Conservation (phyloP, 1,140 invertebrate genomes). For the Melitaea cinxia region DNA sequence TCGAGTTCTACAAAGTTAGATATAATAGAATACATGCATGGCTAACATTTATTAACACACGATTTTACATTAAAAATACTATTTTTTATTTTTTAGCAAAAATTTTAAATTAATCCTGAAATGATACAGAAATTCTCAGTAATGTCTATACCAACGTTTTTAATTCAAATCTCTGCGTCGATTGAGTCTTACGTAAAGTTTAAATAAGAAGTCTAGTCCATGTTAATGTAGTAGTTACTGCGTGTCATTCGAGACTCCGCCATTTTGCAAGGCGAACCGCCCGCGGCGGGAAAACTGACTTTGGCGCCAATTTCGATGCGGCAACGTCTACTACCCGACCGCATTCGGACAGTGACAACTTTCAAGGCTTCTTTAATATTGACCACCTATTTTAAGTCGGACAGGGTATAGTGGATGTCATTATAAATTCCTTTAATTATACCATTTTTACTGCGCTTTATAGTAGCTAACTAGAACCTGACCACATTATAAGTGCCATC, state of each 20-base stretch:
- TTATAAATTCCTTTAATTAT: constrained; percentile 74
- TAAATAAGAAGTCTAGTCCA: constrained; percentile 57
- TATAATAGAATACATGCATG: too few species aligned
- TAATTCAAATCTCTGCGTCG: neutral
- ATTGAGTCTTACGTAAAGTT: constrained; percentile 22
- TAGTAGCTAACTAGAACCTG: constrained; percentile 43
- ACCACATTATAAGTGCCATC: constrained; percentile 57
- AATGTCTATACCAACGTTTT: too few species aligned
- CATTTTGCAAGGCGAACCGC: constrained; percentile 78
- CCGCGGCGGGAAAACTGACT: constrained; percentile 75
- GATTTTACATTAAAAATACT: too few species aligned
- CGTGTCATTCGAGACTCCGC: constrained; percentile 75
- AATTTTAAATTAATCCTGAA: too few species aligned
- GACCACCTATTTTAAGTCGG: constrained; percentile 38
- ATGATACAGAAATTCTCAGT: too few species aligned
- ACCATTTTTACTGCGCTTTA: constrained; percentile 61
- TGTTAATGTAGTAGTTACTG: constrained; percentile 47
- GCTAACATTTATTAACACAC: too few species aligned
- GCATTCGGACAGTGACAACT: constrained; percentile 46
- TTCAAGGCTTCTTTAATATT: constrained; percentile 35
- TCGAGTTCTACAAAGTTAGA: too few species aligned
- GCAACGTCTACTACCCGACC: constrained; percentile 58
- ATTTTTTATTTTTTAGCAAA: too few species aligned
- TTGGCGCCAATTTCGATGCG: constrained; percentile 78
- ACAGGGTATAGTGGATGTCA: constrained; percentile 48